phyloP scores from a whole-genome alignment of 1,140 invertebrate species.

The Drosophila punjabiensis region DNA sequence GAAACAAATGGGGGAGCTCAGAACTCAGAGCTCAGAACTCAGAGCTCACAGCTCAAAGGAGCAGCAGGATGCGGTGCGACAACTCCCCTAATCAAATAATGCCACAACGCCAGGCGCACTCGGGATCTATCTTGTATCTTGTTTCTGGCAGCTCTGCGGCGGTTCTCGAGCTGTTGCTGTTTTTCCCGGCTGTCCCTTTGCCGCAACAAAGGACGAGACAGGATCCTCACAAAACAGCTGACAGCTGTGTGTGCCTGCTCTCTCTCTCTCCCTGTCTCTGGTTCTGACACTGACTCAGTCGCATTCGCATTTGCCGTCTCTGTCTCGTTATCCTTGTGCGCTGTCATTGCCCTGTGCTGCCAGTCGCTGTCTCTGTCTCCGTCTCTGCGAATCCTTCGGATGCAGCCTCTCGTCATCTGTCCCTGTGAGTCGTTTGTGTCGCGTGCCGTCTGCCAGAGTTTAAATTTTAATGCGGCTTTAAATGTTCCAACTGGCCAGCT shows the following conservation, averaged over 20 bases:
- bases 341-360: constrained; percentile 61
- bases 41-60: constrained; percentile 1
- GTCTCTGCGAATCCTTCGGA: constrained; percentile 21
- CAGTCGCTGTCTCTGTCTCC: constrained; percentile 3
- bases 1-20: constrained; percentile 38
- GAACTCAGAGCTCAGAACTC: not conserved
- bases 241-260: constrained; percentile 72
- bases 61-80: constrained; percentile 65
- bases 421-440: constrained; percentile 37
- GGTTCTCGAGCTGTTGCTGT: constrained; percentile 22
- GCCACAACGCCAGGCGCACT: constrained; percentile 37
- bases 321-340: constrained; percentile 55
- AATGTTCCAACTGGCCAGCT: constrained; percentile 52
- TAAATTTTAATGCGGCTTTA: constrained; percentile 45
- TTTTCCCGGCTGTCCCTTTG: constrained; percentile 30
- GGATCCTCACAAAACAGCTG: constrained; percentile 71
- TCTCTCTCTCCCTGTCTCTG: not conserved
- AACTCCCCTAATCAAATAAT: constrained; percentile 80
- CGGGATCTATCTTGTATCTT: constrained; percentile 60
- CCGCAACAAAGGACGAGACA: constrained; percentile 48
- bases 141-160: constrained; percentile 2
- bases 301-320: constrained; percentile 23
- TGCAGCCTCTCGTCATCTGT: constrained; percentile 37
- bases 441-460: constrained; percentile 56
- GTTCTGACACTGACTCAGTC: constrained; percentile 5